Evolutionary conservation across 2,888 invertebrate genomes (phyloP), one percentile per base, ranked within the genome.

Genomic region (Syrista parreyssii): DNA sequence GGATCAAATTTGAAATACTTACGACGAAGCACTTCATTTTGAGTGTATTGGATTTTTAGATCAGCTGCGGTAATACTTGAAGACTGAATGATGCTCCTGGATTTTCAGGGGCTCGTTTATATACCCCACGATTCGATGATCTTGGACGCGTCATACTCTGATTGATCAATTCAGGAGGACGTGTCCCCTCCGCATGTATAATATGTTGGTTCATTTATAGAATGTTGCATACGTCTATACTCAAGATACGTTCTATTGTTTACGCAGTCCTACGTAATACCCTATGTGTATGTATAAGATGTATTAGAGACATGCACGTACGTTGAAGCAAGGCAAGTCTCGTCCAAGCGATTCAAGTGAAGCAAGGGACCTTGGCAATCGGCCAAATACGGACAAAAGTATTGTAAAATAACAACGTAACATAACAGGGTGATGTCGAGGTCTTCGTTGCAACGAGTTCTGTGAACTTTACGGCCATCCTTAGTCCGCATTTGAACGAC

Each of bases 291-390:
- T n/a, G 23, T 55, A 6, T 74, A 68, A 15, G 68, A 73, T 78
- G 71, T 73, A 72, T 77, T 72, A 75, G 75, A 78, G 72, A 72
- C 71, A 68, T 75, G 78, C 78, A 55, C 78, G 78, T 75, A 35
- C 69, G 71, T 33, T 31, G 32, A 71, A 23, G 31, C 71, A 71
- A 71, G 71, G 32, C 32, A 55, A 55, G 55, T 55, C 55, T 55
- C 55, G 55, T 36, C 74, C 68, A 31, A 3, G 23, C 55, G 68
- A 75, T 71, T 75, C 35, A 35, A 55, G 75, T 32, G 84, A 84
- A 82, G 86, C 85, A 87, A 87, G 85, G 83, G 86, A 87, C 88
- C 88, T 89, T 89, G 89, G 89, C 88, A 84, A 84, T 85, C 84
- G 79, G 84, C 89, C 89, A 89, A 88, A 85, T 84, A 85, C 85